phyloP scores from a whole-genome alignment of 2,113 vertebrate species.

The Varanus salvator region DNA sequence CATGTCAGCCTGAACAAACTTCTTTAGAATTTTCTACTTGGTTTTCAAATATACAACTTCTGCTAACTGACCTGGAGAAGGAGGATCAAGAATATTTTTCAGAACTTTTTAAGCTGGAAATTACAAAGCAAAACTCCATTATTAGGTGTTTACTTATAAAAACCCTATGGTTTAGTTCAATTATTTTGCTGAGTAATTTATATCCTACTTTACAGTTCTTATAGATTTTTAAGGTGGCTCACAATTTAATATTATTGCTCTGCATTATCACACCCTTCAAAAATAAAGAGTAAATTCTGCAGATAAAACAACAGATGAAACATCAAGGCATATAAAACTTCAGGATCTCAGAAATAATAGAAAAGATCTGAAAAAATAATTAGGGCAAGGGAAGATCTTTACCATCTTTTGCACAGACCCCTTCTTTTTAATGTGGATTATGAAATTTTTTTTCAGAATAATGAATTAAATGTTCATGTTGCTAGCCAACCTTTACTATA shows the following conservation, averaged over 20 bases:
- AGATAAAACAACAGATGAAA: neutral
- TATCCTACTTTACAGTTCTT: neutral
- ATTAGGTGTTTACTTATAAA: constrained; percentile 6
- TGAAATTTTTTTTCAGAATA: no score
- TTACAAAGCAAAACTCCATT: constrained; percentile 18
- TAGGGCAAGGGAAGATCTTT: no score
- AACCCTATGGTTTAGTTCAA: constrained; percentile 24
- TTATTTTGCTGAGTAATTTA: neutral
- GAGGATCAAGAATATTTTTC: constrained; percentile 4
- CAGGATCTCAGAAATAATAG: neutral
- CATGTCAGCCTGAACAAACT: constrained; percentile 27
- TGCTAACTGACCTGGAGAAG: constrained; percentile 19
- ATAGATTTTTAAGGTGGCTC: neutral
- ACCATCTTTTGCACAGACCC: no score
- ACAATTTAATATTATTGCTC: neutral
- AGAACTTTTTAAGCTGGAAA: constrained; percentile 25
- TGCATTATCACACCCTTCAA: constrained; percentile 42
- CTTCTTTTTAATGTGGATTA: no score
- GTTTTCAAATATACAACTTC: constrained; percentile 12
- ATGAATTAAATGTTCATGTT: no score
- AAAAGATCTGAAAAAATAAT: no score
- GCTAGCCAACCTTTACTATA: no score
- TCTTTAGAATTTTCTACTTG: constrained; percentile 19
- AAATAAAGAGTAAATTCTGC: constrained; percentile 24
- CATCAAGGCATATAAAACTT: constrained; percentile 18